These are phyloP conservation scores for Helicoverpa armigera DNA, from an alignment of 1,140 invertebrate species.

Conservation along the genomic window DNA sequence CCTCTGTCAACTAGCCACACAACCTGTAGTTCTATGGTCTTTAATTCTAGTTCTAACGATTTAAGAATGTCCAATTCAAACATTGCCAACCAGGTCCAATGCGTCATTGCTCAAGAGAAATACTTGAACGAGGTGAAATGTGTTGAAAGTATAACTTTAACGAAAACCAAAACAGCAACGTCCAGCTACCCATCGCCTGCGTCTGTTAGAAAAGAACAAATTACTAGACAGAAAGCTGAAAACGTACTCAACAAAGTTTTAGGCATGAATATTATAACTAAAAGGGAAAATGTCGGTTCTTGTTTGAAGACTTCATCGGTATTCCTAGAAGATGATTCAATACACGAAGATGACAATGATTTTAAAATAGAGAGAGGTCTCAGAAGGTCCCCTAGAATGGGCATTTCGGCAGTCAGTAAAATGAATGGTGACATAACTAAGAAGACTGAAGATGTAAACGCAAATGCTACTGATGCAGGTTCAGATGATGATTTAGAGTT, in stretches of 20 bases:
- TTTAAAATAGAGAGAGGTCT: constrained; percentile 81
- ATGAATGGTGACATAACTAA: constrained; percentile 83
- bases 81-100: constrained; percentile 84
- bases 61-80: constrained; percentile 83
- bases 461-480: constrained; percentile 73
- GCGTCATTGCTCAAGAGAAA: constrained; percentile 86
- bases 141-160: constrained; percentile 83
- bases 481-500: constrained; percentile 86
- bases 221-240: constrained; percentile 83
- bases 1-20: constrained; percentile 85
- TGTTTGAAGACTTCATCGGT: constrained; percentile 81
- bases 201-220: constrained; percentile 75
- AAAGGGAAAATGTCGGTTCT: constrained; percentile 80
- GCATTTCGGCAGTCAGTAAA: constrained; percentile 81
- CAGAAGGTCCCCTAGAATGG: constrained; percentile 80
- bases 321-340: constrained; percentile 82
- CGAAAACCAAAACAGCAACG: constrained; percentile 73
- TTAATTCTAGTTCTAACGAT: constrained; percentile 85
- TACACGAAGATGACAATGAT: constrained; percentile 80
- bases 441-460: constrained; percentile 78
- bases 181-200: constrained; percentile 72
- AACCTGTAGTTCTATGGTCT: constrained; percentile 86
- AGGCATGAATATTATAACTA: constrained; percentile 83
- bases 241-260: constrained; percentile 83
- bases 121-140: constrained; percentile 86